phyloP scores from a whole-genome alignment of 2,888 invertebrate genomes.

The Elmis aenea region DNA sequence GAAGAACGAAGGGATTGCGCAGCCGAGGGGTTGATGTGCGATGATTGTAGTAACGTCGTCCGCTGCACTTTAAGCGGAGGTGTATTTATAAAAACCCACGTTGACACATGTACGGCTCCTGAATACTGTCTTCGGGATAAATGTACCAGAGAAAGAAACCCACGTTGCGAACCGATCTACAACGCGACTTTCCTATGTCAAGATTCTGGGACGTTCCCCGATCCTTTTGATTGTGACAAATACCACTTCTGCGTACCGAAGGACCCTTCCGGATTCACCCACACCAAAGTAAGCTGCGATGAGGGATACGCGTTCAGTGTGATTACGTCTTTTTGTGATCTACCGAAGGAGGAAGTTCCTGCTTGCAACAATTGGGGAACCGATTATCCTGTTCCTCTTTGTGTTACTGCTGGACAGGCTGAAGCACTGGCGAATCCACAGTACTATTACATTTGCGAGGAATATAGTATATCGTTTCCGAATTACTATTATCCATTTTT shows the following conservation, averaged over 20 bases:
- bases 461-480: neutral
- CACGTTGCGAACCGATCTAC: neutral
- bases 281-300: neutral
- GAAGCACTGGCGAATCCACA: constrained; percentile 8
- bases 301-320: constrained; percentile 1
- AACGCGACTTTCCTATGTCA: neutral
- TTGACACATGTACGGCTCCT: neutral
- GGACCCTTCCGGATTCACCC: neutral
- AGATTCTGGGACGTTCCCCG: neutral
- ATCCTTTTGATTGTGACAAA: neutral
- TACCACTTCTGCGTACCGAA: neutral
- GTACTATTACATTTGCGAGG: constrained; percentile 17
- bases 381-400: constrained; percentile 8
- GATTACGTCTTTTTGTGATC: constrained; percentile 3
- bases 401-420: constrained; percentile 7
- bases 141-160: neutral
- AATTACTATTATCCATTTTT: constrained; percentile 12
- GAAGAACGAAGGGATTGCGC: no score
- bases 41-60: neutral
- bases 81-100: neutral
- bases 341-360: neutral
- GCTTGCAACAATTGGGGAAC: neutral
- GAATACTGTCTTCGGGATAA: neutral
- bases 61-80: neutral
- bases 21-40: neutral